Evolutionary conservation across 2,797 vertebrate genomes (phyloP).

Genomic region (Peromyscus nudipes): DNA sequence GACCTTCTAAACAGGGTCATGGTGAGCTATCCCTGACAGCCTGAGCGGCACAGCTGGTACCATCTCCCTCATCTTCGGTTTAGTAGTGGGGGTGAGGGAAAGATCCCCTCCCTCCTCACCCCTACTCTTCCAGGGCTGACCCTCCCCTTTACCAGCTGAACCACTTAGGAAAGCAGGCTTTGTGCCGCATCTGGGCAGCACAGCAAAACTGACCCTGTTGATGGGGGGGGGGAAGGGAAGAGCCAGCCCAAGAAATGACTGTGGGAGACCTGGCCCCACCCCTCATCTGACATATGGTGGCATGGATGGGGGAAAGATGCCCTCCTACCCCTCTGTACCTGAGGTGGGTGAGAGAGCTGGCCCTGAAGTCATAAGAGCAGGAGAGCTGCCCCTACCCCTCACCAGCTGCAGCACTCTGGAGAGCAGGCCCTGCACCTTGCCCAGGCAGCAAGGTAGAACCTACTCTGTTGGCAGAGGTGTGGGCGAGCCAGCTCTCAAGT

Average conservation of each 20-base stretch:
- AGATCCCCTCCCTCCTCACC: not conserved
- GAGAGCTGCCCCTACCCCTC: not conserved
- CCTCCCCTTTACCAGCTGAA: not conserved
- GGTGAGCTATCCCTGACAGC: not conserved
- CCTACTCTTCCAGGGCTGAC: not conserved
- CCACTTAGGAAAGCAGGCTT: not conserved
- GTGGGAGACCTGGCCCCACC: not conserved
- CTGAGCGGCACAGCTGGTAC: not conserved
- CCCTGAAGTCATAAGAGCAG: not conserved
- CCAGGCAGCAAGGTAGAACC: not conserved
- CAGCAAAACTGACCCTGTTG: not conserved
- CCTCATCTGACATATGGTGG: not conserved
- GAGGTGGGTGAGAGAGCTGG: not conserved
- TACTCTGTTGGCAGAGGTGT: not conserved
- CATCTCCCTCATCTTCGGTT: not conserved
- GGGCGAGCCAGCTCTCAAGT: not conserved
- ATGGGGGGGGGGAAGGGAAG: too few species aligned
- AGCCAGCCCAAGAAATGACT: not conserved
- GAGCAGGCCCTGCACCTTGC: not conserved
- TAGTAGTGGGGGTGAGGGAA: not conserved
- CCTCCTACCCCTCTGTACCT: not conserved
- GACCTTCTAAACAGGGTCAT: not conserved
- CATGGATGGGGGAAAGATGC: not conserved
- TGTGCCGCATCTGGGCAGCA: not conserved
- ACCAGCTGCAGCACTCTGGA: not conserved